Conservation (phyloP, 1,140 invertebrate genomes). For the Pogonus chalceus region DNA sequence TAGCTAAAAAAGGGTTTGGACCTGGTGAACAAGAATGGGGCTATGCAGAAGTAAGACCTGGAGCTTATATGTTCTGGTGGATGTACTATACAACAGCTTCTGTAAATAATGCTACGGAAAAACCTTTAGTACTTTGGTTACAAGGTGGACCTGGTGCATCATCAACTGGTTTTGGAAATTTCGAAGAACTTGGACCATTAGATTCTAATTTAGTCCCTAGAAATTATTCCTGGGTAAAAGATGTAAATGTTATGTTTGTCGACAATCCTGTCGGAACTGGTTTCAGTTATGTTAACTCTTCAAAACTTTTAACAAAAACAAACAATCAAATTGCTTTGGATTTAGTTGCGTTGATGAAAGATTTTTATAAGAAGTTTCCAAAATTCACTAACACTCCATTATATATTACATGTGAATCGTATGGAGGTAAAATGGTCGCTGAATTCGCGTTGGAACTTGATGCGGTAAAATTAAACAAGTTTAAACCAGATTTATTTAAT, state of each 20-base stretch:
- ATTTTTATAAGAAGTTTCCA: conserved; percentile 50
- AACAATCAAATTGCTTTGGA: conserved; percentile 70
- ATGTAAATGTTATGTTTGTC: conserved; percentile 71
- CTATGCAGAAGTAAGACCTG: conserved; percentile 52
- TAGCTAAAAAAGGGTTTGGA: conserved; percentile 38
- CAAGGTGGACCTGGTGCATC: conserved; percentile 68
- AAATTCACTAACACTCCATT: conserved; percentile 59
- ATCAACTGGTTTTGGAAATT: conserved; percentile 68
- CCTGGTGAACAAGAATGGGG: conserved; percentile 57
- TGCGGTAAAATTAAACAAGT: conserved; percentile 45
- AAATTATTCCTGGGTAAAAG: conserved; percentile 59
- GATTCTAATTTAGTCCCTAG: conserved; percentile 53
- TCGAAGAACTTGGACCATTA: conserved; percentile 63
- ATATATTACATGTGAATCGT: conserved; percentile 78
- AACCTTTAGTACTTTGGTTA: conserved; percentile 67
- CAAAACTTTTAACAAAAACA: conserved; percentile 44
- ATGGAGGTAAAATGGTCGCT: conserved; percentile 82
- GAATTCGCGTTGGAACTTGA: conserved; percentile 57
- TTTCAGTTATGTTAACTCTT: conserved; percentile 67
- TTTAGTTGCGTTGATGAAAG: conserved; percentile 57
- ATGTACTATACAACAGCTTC: conserved; percentile 58
- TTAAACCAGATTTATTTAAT: conserved; percentile 6
- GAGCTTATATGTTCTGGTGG: conserved; percentile 77
- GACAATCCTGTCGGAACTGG: conserved; percentile 87
- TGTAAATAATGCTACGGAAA: conserved; percentile 44